phyloP scores from a whole-genome alignment of 2,797 vertebrate genomes.

The Calcarius lapponicus region DNA sequence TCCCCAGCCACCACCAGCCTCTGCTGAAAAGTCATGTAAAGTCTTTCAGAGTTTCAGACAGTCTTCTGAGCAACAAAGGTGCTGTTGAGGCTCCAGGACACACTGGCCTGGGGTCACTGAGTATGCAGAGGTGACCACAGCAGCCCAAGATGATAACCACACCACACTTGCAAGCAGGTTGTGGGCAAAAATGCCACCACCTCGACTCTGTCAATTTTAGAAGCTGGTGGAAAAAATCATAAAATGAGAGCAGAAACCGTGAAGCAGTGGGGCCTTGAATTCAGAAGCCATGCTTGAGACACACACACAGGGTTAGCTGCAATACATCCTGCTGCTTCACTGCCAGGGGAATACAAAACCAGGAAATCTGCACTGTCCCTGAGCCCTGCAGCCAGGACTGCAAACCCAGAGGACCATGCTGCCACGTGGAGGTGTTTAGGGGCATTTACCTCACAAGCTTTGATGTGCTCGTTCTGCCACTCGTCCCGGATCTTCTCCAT shows the following conservation, averaged over 20 bases:
- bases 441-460: constrained; percentile 85
- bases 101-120: rapidly evolving
- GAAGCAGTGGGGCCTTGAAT: background rate
- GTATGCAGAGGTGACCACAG: background rate
- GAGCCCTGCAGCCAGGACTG: background rate
- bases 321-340: background rate
- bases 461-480: constrained; percentile 89
- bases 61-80: background rate
- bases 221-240: background rate
- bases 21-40: background rate
- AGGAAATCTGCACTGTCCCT: background rate
- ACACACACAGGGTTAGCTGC: background rate
- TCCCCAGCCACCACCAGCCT: background rate
- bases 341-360: background rate
- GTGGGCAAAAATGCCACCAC: background rate
- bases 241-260: background rate
- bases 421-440: rapidly evolving
- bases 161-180: rapidly evolving
- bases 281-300: background rate
- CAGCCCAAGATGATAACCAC: background rate
- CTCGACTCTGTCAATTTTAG: background rate
- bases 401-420: background rate
- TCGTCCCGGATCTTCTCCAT: constrained; percentile 86
- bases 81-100: background rate
- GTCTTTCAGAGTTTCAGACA: background rate